Base-by-base conservation (phyloP, 2,113 vertebrate species). In the Podiceps cristatus region DNA sequence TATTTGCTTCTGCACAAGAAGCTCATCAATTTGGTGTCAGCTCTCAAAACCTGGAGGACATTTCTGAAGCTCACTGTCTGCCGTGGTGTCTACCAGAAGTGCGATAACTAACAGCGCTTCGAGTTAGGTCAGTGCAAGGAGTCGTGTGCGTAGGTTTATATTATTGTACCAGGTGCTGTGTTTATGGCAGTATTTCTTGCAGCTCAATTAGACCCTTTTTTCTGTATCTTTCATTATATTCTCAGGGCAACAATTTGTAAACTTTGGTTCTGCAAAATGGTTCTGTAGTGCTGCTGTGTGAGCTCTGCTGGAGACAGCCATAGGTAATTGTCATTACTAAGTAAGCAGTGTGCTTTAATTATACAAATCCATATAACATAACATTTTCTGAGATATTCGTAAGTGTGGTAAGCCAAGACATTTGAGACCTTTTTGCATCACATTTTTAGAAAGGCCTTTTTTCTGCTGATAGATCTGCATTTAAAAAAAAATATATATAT, bases 401-500 rank as follows among this genome's bases (percentile, higher is more conserved):
- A 55, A 86, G 29, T 25, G 47, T 69, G 42, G 10, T 23, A 69
- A 96, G 20, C 74, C 35, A 28, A 84, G 87, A 45, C 14, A 94
- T 67, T 35, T 0, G 12, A 96, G 76, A 27, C 52, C 28, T 76
- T 91, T 91, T 91, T 55, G 62, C 87, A 58, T 91, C 74, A 63
- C 35, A 0, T 73, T 88, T 84, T 92, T 37, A 90, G 96, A 93
- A 94, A 94, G 60, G 50, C 25, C 14, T 68, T 90, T 79, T 78
- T 83, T 86, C 68, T 94, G 76, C 82, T 80, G 85, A 76, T 91
- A 82, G 80, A 87, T 83, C 88, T 94, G 91, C 76, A 52, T 98
- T 94, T 90, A 92, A 92, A 96, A 93, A 93, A 93, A 92, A 96
- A 92, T 37, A 37, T 37, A 37, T 37, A 37, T 37, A 37, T 3